These are phyloP conservation scores for Heliconius ismenius DNA, from an alignment of 2,888 invertebrate species.

Conservation along the genomic window DNA sequence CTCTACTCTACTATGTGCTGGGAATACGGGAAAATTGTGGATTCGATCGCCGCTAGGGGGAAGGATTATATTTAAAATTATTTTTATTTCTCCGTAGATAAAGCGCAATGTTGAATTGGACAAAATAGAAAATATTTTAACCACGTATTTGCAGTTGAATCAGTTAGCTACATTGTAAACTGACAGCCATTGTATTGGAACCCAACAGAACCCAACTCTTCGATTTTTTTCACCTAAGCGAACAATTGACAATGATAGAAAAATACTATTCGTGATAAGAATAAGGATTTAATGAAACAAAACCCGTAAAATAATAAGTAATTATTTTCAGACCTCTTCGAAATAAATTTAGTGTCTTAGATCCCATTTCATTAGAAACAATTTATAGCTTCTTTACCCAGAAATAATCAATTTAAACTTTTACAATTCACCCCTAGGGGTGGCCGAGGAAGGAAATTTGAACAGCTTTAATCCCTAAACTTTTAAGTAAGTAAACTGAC, in stretches of 20 bases:
- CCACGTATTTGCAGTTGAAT: too few species aligned
- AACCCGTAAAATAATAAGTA: background rate
- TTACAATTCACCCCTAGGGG: slow-evolving; percentile 33
- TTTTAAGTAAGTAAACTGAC: slow-evolving; percentile 34
- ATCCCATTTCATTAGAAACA: slow-evolving; percentile 41
- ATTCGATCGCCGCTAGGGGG: too few species aligned
- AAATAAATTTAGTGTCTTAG: slow-evolving; percentile 22
- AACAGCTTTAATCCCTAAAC: slow-evolving; percentile 36
- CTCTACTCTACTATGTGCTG: too few species aligned
- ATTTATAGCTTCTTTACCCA: slow-evolving; percentile 39
- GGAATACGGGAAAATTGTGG: too few species aligned
- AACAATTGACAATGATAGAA: background rate
- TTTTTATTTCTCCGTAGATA: too few species aligned
- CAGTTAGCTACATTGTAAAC: background rate
- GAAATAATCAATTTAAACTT: slow-evolving; percentile 41
- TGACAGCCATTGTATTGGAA: background rate
- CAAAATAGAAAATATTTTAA: too few species aligned
- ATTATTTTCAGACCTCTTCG: background rate
- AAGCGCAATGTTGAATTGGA: too few species aligned
- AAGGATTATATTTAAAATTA: too few species aligned
- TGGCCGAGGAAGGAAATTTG: slow-evolving; percentile 26
- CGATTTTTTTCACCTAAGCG: background rate
- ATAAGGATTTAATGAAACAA: background rate
- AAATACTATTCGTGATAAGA: background rate
- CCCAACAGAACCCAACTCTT: background rate